These are phyloP conservation scores for Danio jaintianensis DNA, from an alignment of 2,797 vertebrate species.

Conservation along the genomic window DNA sequence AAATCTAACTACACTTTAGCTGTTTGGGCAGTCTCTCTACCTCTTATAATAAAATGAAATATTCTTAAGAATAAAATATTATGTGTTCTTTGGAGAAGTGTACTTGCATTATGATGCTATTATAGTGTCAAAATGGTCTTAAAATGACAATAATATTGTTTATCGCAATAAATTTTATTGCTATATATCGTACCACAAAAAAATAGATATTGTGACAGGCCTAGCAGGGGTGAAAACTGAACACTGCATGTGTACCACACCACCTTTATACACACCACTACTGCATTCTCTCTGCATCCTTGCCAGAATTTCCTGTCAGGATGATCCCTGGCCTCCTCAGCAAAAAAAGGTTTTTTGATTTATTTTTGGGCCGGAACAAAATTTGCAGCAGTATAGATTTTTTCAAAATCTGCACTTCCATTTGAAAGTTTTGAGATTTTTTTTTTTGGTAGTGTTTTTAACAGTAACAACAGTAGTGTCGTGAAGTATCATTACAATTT, in stretches of 20 bases:
- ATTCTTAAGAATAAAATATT: no score
- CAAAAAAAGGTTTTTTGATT: background rate
- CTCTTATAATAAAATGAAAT: no score
- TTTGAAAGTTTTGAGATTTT: background rate
- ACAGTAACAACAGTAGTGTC: background rate
- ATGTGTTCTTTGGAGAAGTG: no score
- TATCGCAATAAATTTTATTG: no score
- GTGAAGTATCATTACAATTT: background rate
- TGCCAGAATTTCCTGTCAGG: background rate
- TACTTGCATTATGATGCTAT: no score
- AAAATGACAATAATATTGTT: no score
- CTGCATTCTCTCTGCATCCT: background rate
- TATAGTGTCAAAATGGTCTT: no score
- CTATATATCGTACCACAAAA: no score
- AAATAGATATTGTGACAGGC: no score
- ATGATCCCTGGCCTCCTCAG: background rate
- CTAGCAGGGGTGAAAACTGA: constrained; percentile 43
- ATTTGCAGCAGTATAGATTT: background rate
- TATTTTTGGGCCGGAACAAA: background rate
- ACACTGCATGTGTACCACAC: background rate
- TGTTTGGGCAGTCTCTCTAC: no score
- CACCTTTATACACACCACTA: background rate
- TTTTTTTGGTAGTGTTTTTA: no score
- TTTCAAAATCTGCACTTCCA: background rate
- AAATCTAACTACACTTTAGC: no score